phyloP scores from a whole-genome alignment of 1,140 invertebrate genomes.

The Papilio aristodemus region DNA sequence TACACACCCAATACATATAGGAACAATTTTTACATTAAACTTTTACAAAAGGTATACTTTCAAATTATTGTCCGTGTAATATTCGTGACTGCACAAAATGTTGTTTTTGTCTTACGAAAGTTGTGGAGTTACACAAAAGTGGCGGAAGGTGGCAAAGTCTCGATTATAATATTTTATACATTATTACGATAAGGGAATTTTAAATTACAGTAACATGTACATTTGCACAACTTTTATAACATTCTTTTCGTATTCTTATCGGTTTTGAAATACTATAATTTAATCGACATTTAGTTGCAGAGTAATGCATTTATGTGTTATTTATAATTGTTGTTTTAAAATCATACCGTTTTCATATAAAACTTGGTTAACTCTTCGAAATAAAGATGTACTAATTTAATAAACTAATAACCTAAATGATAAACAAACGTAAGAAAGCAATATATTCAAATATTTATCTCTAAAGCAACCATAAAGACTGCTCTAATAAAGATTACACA shows the following conservation, averaged over 20 bases:
- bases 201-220: background rate
- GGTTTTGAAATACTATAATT: background rate
- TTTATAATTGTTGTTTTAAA: no score
- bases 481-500: no score
- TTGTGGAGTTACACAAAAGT: slow-evolving; percentile 2
- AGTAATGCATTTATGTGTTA: no score
- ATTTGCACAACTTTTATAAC: slow-evolving; percentile 1
- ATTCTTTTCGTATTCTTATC: background rate
- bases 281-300: background rate
- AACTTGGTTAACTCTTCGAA: background rate
- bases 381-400: background rate
- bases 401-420: no score
- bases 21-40: no score
- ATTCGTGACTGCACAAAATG: background rate
- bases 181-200: background rate
- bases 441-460: no score
- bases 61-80: no score
- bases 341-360: no score
- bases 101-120: background rate
- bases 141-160: background rate
- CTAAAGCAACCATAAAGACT: no score
- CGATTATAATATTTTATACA: slow-evolving; percentile 16
- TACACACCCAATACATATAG: background rate
- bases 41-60: no score
- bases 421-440: no score